Base-by-base conservation (phyloP, 2,797 vertebrate species). In the Nothura maculosa region DNA sequence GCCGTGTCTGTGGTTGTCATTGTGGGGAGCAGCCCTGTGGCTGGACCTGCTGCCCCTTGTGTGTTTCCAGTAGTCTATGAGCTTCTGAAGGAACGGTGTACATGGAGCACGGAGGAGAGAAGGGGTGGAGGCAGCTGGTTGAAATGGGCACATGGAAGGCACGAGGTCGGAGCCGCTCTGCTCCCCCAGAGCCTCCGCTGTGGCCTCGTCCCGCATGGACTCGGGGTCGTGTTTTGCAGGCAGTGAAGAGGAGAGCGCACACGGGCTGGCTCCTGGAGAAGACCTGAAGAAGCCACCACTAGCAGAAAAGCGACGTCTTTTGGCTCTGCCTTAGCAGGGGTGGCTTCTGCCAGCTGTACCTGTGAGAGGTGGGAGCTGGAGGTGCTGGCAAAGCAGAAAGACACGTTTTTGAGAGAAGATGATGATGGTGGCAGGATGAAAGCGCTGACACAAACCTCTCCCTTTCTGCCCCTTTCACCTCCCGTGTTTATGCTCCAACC, bases 81-180 rank as follows among this genome's bases (percentile, higher is more conserved):
- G 77, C 60, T 57, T 94, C n/a, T 42, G 89, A 81, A 89, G 80
- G 89, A 85, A 85, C 54, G 12, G 61, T 94, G 90, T 94, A 95
- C 63, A 89, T 94, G 92, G 0, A 81, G 60, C 77, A 36, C 42
- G 43, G 34, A 85, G 77, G 87, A 91, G 79, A 83, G 66, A 77
- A 84, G 6, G 11, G n/a, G 28, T 73, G 60, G 79, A 81, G 77
- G 69, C 81, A 45, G 69, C 27, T 58, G 30, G 3, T 20, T 24
- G 54, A 36, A 76, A 67, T 87, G 25, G 42, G 6, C 15, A 1
- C 13, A 1, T 2, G 30, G 55, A 92, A 24, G 17, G n/a, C 10
- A 50, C 20, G 2, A 21, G 64, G 68, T 70, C 38, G 25, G 75
- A 85, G 83, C 55, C 76, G 63, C 38, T n/a, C 40, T 8, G 42